A percentile compares a stretch with the other conserved stretches of the same genome.
Evolutionary conservation across 2,113 vertebrate species (phyloP).

Genomic region (Clarias gariepinus): DNA sequence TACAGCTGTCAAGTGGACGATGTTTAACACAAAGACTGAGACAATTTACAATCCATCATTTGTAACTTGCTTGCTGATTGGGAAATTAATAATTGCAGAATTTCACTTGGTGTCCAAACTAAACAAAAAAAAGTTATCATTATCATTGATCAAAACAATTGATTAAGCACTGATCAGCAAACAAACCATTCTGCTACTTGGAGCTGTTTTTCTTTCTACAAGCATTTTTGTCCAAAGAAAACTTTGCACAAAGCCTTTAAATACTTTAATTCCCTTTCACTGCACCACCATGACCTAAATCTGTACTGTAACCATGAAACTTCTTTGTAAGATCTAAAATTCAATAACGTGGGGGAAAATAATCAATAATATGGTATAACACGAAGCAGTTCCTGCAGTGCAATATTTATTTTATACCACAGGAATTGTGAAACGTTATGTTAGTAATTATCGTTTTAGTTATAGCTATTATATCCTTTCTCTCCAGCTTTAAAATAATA

Average conservation of each 20-base stretch:
- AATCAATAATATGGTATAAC: neutral
- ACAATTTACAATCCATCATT: neutral
- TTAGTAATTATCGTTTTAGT: neutral
- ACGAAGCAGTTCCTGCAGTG: neutral
- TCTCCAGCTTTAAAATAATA: neutral
- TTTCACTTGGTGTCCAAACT: neutral
- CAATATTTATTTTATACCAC: neutral
- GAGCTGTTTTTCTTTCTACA: neutral
- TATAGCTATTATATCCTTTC: neutral
- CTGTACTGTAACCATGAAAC: neutral
- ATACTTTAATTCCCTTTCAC: neutral
- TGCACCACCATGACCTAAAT: neutral
- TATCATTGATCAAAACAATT: neutral
- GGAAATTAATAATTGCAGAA: neutral
- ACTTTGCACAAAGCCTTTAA: neutral
- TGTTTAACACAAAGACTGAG: neutral
- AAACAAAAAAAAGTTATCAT: neutral
- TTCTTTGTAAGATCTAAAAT: neutral
- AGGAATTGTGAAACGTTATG: neutral
- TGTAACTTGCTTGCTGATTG: neutral
- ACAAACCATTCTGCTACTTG: neutral
- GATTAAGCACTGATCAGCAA: neutral
- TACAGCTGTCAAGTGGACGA: neutral
- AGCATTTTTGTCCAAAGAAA: neutral
- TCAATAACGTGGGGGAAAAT: neutral